Conservation (phyloP, 2,888 invertebrate species). For the Pimpla rufipes region DNA sequence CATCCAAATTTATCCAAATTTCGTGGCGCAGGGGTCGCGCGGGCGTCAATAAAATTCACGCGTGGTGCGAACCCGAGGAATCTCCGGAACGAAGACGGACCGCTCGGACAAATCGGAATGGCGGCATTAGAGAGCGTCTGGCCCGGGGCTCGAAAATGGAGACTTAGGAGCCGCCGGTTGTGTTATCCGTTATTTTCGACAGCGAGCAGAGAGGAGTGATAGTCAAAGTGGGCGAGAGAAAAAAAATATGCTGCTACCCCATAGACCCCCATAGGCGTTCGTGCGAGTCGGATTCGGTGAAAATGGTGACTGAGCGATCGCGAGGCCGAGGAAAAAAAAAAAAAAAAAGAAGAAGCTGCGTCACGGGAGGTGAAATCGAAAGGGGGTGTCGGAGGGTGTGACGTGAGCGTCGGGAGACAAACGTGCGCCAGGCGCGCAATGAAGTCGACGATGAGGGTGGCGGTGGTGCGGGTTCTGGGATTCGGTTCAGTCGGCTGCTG, state of each 20-base stretch:
- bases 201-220: slow-evolving; percentile 62
- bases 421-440: slow-evolving; percentile 78
- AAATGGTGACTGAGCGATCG: slow-evolving; percentile 68
- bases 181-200: slow-evolving; percentile 67
- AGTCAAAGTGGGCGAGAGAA: slow-evolving; percentile 70
- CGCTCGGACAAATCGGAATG: slow-evolving; percentile 63
- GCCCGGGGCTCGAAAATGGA: slow-evolving; percentile 64
- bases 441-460: slow-evolving; percentile 78
- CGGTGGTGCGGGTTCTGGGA: slow-evolving; percentile 71
- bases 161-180: slow-evolving; percentile 56
- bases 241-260: too few species aligned
- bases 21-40: slow-evolving; percentile 31
- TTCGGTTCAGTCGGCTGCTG: slow-evolving; percentile 67
- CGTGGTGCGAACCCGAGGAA: slow-evolving; percentile 46
- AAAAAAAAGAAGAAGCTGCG: slow-evolving; percentile 2
- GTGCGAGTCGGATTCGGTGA: slow-evolving; percentile 61
- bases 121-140: slow-evolving; percentile 60
- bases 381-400: slow-evolving; percentile 74
- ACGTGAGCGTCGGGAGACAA: slow-evolving; percentile 79
- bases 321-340: slow-evolving; percentile 46
- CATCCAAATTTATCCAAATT: slow-evolving; percentile 67
- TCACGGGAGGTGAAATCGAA: slow-evolving; percentile 55
- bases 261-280: slow-evolving; percentile 51
- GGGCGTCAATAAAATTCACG: slow-evolving; percentile 64
- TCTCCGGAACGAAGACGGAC: slow-evolving; percentile 64